Base-by-base conservation (phyloP, 1,140 invertebrate species). In the Helicoverpa zea region DNA sequence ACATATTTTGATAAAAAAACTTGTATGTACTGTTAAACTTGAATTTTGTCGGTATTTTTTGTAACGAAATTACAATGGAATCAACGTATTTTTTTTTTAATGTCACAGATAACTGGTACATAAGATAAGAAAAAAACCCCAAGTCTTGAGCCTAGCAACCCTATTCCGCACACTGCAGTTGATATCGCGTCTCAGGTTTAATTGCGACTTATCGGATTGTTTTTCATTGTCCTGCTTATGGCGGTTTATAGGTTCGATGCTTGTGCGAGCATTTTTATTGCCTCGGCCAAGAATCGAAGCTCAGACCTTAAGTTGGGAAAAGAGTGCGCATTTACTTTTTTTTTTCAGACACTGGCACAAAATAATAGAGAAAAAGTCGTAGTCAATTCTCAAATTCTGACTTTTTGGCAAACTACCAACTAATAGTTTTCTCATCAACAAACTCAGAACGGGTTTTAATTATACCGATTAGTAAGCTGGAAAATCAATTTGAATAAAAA, bases 141-240 rank as follows among this genome's bases (percentile, higher is more conserved):
- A n/a, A 16, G n/a, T 9, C 5, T 64, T n/a, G 9, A 11, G 3
- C 2, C 23, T 64, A 61, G 2, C 79, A 80, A n/a, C 79, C 79
- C 79, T 80, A 75, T 14, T 0, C 14, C 47, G 14, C 49, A 51
- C 59, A 56, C 14, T 58, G 76, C 47, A 52, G 58, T 76, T 81
- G 73, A 81, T 76, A 76, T 56, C 61, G 51, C 54, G 73, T 68
- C 51, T 75, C 80, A 70, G n/a, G 52, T 76, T 81, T 70, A 81
- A 52, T 59, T 68, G 73, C 64, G 43, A 76, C 73, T 76, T 76
- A 81, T 70, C 72, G 64, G 52, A 76, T 81, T 74, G 61, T 66
- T 74, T 80, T 80, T 80, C 72, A 80, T 64, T 80, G 72, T 72
- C 75, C 73, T 75, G 56, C 56, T 75, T 75, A 75, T 75, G 73